phyloP scores from a whole-genome alignment of 2,113 vertebrate species.

The Opisthocomus hoazin region DNA sequence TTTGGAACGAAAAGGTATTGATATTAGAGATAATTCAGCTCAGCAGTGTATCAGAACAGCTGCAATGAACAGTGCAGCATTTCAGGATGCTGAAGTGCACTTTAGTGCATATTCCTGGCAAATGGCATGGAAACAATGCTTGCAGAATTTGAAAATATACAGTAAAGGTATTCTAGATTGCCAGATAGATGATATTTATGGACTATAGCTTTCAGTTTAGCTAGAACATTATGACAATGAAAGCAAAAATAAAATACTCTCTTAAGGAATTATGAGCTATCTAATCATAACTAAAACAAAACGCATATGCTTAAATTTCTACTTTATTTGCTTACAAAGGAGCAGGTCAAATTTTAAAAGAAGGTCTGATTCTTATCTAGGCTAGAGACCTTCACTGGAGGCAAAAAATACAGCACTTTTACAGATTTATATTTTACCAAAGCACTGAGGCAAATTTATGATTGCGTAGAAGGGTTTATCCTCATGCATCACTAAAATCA shows the following conservation, averaged over 20 bases:
- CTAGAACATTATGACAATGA: not conserved
- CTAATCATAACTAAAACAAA: not conserved
- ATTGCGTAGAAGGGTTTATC: not conserved
- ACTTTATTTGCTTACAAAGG: not conserved
- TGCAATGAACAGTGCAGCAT: not conserved
- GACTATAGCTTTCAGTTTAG: not conserved
- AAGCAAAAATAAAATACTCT: not conserved
- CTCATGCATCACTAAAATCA: not conserved
- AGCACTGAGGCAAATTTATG: not conserved
- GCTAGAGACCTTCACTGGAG: not conserved
- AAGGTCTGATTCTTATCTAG: not conserved
- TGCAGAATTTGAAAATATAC: not conserved
- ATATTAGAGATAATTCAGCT: not conserved
- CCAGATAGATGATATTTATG: not conserved
- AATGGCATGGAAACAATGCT: not conserved
- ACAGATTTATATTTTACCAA: not conserved
- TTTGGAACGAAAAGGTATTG: constrained; percentile 12
- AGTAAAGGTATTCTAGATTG: not conserved
- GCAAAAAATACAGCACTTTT: not conserved
- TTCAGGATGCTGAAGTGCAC: not conserved
- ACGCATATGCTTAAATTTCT: not conserved
- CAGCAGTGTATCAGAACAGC: not conserved
- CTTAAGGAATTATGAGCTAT: not conserved
- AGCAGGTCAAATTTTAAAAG: not conserved
- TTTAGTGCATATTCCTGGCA: not conserved